Percentiles rank a stretch among this genome's conserved stretches.
Conservation (phyloP, 2,888 invertebrate species). For the Latrodectus elegans region DNA sequence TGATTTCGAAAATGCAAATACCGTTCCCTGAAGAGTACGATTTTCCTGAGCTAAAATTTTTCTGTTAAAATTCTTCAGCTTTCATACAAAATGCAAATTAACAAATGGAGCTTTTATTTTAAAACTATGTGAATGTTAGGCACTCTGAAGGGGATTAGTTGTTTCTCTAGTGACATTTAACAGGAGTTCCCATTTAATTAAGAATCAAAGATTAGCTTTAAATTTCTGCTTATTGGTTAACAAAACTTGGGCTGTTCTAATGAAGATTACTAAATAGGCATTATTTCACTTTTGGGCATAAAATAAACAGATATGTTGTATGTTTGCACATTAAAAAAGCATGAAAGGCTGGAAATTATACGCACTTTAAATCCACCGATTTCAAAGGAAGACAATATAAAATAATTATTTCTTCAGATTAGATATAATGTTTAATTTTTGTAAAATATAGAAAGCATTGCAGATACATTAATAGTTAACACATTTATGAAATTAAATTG, state of each 20-base stretch:
- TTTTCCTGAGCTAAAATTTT: background rate
- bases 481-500: too few species aligned
- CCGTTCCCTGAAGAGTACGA: background rate
- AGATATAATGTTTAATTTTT: too few species aligned
- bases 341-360: too few species aligned
- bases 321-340: too few species aligned
- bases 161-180: background rate
- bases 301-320: too few species aligned
- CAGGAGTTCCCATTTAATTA: conserved; percentile 54
- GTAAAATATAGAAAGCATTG: too few species aligned
- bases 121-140: background rate
- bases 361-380: too few species aligned
- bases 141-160: background rate
- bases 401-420: too few species aligned
- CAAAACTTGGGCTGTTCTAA: conserved; percentile 28
- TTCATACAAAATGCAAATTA: background rate
- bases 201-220: conserved; percentile 53
- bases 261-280: conserved; percentile 10
- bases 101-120: conserved; percentile 5
- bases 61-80: background rate
- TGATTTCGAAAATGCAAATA: too few species aligned
- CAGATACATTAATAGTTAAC: too few species aligned
- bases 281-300: background rate
- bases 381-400: too few species aligned
- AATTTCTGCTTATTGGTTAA: conserved; percentile 53